Evolutionary conservation across 2,888 invertebrate genomes (phyloP), one percentile per base, ranked within the genome.

Genomic region (Portevinia maculata): DNA sequence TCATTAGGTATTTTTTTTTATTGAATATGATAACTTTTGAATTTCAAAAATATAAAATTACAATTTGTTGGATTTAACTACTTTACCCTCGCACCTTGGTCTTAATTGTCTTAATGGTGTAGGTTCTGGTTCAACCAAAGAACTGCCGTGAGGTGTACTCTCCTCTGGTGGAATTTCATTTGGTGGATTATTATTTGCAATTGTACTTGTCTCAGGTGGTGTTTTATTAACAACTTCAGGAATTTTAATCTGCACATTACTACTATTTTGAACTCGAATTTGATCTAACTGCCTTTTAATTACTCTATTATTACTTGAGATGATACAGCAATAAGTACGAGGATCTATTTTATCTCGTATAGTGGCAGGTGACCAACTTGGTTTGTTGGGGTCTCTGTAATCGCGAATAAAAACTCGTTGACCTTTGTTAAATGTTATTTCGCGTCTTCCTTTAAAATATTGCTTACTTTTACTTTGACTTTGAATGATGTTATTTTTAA

Each of bases 281-380:
- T 48, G 44, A 4, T 48, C 34, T 46, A 34, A 46, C 19, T 48
- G 60, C 46, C 60, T 9, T 60, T 46, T 48, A 13, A 60, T 60
- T 19, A 34, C 9, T 46, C 34, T 17, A 48, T 34, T 60, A 46
- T 60, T 46, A 30, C n/a, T 11, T 41, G 30, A 59, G 21, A 44
- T 59, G 30, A 59, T 44, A 9, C 44, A 59, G 44, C 32, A 46
- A 46, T 60, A 46, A 60, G 15, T 46, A 48, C 46, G 60, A 34
- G 46, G 32, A 3, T 32, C 24, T 24, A 24, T 24, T 24, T 24
- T 24, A 24, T 24, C 5, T 24, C 24, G 3, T 28, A 59, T 59
- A 4, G 41, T 59, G 7, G 59, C 59, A 9, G 17, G 17, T 11
- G 59, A 59, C 30, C 41, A 59, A 41, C 59, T 44, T 3, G 59